A percentile compares a stretch with the other conserved stretches of the same genome.
Evolutionary conservation across 1,140 invertebrate species (phyloP).

Genomic region (Atta texana): DNA sequence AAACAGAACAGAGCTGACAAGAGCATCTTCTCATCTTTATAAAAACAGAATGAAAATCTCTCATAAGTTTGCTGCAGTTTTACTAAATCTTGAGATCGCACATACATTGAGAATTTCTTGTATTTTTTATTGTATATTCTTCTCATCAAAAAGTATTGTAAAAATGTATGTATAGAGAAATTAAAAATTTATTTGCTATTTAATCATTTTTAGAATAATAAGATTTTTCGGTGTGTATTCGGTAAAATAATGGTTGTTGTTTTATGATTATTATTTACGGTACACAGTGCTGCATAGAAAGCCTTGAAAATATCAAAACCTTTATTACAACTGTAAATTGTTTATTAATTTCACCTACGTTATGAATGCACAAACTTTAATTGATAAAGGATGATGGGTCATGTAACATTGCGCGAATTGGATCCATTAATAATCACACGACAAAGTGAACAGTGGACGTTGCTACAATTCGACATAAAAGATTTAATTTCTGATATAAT

Average conservation of each 20-base stretch:
- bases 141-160: neutral
- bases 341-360: constrained; percentile 36
- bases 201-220: neutral
- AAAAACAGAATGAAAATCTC: neutral
- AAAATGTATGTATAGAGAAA: neutral
- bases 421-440: constrained; percentile 33
- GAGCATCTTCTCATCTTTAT: neutral
- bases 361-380: constrained; percentile 19
- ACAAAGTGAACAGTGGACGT: neutral
- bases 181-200: neutral
- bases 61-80: neutral
- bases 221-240: neutral
- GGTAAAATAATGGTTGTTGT: neutral
- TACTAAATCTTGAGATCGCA: neutral
- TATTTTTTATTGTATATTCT: too few species aligned
- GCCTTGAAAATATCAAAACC: neutral
- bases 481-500: constrained; percentile 53
- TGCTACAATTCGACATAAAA: constrained; percentile 33
- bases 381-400: constrained; percentile 2
- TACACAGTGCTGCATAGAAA: neutral
- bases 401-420: constrained; percentile 34
- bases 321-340: constrained; percentile 7
- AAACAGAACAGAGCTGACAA: constrained; percentile 12
- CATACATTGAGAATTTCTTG: neutral
- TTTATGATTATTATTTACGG: neutral